These are phyloP conservation scores for Melanostoma scalare DNA, from an alignment of 2,888 invertebrate genomes.

Conservation along the genomic window DNA sequence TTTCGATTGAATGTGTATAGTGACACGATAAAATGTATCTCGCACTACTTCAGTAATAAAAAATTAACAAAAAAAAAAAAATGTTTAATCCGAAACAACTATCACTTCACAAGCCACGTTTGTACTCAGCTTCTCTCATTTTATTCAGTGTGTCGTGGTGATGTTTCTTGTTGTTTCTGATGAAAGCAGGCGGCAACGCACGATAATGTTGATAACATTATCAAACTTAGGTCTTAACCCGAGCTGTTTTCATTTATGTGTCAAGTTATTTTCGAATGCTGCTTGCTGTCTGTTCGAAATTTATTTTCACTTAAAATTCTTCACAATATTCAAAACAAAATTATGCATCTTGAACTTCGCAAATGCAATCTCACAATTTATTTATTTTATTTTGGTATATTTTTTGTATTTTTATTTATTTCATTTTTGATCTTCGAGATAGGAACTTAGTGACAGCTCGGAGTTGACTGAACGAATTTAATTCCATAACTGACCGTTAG, in stretches of 20 bases:
- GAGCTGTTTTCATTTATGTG: constrained; percentile 47
- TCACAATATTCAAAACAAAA: background rate
- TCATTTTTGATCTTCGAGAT: constrained; percentile 2
- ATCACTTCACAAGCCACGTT: constrained; percentile 13
- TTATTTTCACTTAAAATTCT: constrained; percentile 35
- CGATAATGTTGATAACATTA: constrained; percentile 64
- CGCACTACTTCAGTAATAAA: no score
- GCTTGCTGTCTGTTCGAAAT: constrained; percentile 38
- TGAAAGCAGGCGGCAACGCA: constrained; percentile 49
- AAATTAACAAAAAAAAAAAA: background rate
- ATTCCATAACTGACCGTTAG: constrained; percentile 81
- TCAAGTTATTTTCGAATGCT: constrained; percentile 57
- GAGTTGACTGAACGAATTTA: constrained; percentile 79
- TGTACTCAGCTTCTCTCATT: background rate
- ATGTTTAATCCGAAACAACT: background rate
- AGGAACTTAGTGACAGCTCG: constrained; percentile 52
- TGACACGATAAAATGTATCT: no score
- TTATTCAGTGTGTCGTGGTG: constrained; percentile 19
- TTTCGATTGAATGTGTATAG: no score
- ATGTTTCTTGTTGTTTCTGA: constrained; percentile 5
- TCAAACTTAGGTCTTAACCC: constrained; percentile 70
- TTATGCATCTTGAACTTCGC: constrained; percentile 37
- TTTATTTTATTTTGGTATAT: background rate
- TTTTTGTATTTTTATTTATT: constrained; percentile 1
- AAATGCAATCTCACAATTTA: constrained; percentile 18